Evolutionary conservation across 2,797 vertebrate genomes (phyloP).

Genomic region (Ispidina picta): DNA sequence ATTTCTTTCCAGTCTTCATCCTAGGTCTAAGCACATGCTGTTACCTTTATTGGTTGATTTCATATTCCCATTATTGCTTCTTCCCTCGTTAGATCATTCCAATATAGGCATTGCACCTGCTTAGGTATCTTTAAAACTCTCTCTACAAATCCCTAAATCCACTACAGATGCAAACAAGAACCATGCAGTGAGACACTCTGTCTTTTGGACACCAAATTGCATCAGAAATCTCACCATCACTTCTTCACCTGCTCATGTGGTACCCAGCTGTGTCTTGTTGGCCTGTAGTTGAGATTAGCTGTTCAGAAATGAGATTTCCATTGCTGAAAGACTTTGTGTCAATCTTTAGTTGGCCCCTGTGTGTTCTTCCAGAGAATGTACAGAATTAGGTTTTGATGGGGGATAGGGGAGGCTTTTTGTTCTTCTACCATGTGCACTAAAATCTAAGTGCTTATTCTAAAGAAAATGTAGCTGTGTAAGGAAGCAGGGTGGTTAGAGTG

Average conservation of each 20-base stretch:
- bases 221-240: constrained; percentile 47
- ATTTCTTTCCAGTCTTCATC: background rate
- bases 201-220: constrained; percentile 57
- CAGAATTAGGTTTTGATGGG: background rate
- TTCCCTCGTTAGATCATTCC: constrained; percentile 21
- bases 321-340: background rate
- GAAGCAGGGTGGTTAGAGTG: constrained; percentile 31
- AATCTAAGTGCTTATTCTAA: background rate
- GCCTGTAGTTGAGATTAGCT: background rate
- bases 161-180: constrained; percentile 44
- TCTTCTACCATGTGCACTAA: background rate
- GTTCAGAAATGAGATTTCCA: background rate
- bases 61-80: background rate
- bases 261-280: constrained; percentile 58
- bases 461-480: constrained; percentile 21
- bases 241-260: constrained; percentile 68
- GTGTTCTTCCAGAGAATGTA: background rate
- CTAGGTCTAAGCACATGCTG: background rate
- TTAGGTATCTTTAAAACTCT: constrained; percentile 55
- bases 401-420: background rate
- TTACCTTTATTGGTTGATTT: background rate
- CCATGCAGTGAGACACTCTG: background rate
- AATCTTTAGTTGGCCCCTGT: background rate
- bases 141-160: constrained; percentile 53
- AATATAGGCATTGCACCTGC: constrained; percentile 46